Evolutionary conservation across 2,113 vertebrate genomes (phyloP).

Genomic region (Anas platyrhynchos): DNA sequence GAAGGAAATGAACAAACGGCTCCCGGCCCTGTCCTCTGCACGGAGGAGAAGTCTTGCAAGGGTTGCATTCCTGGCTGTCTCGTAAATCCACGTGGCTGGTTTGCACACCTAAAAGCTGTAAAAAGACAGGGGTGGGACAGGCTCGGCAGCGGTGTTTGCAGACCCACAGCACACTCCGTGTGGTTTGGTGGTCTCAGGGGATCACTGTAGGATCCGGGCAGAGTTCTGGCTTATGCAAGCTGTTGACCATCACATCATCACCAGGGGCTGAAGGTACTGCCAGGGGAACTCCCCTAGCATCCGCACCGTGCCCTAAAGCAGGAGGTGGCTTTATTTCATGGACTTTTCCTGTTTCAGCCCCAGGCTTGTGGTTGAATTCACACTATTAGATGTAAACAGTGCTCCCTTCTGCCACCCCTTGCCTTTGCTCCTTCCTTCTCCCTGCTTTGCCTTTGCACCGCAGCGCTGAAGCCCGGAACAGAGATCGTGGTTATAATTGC

Average conservation of each 20-base stretch:
- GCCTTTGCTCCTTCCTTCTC: not conserved
- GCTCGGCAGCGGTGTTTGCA: not conserved
- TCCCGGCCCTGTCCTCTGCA: not conserved
- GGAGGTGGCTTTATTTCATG: not conserved
- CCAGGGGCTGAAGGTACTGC: not conserved
- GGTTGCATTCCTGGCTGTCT: not conserved
- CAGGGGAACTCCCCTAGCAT: not conserved
- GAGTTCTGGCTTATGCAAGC: not conserved
- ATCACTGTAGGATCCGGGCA: not conserved
- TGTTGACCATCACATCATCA: not conserved
- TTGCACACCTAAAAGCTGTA: not conserved
- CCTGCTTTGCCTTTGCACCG: not conserved
- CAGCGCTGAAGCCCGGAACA: not conserved
- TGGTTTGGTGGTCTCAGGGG: not conserved
- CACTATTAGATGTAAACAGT: not conserved
- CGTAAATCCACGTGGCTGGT: not conserved
- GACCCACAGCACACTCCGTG: not conserved
- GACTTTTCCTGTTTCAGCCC: not conserved
- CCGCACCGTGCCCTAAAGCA: not conserved
- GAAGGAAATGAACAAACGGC: not conserved
- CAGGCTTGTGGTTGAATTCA: not conserved
- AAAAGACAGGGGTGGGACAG: accelerated
- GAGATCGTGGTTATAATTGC: not conserved
- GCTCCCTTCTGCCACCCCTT: not conserved
- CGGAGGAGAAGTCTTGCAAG: not conserved